Percentiles rank a stretch among this genome's conserved stretches.
Conservation (phyloP, 2,888 invertebrate genomes). For the Spodoptera littoralis region DNA sequence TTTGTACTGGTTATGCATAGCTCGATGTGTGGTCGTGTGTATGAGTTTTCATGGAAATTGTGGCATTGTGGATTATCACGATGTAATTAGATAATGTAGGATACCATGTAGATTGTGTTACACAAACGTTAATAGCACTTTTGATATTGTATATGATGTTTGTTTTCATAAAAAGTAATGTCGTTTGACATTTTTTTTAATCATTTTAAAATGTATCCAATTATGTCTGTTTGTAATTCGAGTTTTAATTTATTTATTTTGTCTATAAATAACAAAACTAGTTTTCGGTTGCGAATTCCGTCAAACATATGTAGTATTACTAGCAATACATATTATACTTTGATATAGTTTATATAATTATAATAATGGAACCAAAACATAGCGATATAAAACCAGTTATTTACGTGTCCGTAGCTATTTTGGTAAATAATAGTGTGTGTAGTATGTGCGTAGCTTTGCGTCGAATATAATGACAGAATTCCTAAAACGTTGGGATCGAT, state of each 20-base stretch:
- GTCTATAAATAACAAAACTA: no score
- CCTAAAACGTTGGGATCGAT: constrained; percentile 53
- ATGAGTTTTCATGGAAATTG: constrained; percentile 33
- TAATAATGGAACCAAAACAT: constrained; percentile 9
- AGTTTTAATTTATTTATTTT: no score
- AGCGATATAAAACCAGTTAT: constrained; percentile 13
- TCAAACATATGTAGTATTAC: no score
- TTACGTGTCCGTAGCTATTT: constrained; percentile 44
- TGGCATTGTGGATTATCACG: constrained; percentile 34
- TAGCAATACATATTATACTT: no score
- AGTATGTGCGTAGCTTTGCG: constrained; percentile 38
- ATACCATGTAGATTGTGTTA: constrained; percentile 13
- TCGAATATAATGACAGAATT: constrained; percentile 27
- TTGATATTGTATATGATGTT: background rate
- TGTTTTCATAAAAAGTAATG: no score
- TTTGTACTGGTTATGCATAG: no score
- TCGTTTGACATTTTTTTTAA: no score
- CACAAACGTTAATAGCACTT: constrained; percentile 15
- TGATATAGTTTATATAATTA: background rate
- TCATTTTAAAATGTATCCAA: no score
- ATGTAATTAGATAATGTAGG: constrained; percentile 43
- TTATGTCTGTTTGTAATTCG: no score
- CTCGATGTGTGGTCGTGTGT: no score
- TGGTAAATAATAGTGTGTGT: constrained; percentile 26
- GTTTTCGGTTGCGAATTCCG: no score